Base-by-base conservation (phyloP, 2,888 invertebrate genomes). In the Azorinus chamasolen region DNA sequence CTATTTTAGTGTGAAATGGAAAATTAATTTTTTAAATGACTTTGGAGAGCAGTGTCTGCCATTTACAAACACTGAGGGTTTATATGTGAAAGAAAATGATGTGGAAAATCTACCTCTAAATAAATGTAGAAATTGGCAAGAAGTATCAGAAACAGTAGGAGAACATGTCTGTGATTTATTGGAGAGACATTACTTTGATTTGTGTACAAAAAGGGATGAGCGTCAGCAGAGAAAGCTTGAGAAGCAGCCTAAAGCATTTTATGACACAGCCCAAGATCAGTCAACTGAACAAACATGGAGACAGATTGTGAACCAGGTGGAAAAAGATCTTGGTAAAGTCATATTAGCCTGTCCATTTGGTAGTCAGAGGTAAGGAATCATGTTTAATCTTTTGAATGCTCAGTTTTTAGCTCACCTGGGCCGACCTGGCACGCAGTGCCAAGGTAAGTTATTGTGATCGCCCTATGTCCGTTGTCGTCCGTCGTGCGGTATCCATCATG, bases 271-370 rank as follows among this genome's bases (percentile, higher is more conserved):
- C 0, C 32, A 51, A 5, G 43, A 24, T 8, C 32, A 22, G 16
- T 57, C 58, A 18, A 66, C 62, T 39, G 74, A 75, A 18, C 76
- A 82, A 22, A 80, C 80, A 8, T 89, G 89, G 89, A 75, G 43
- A 20, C 68, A 65, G 6, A 74, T 89, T 37, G 75, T 88, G 1
- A 57, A 73, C 4, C 88, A 88, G 74, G 87, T 89, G n/a, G 83
- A 87, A 54, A 66, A 41, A 43, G 86, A 88, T 45, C 83, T 90
- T 41, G 90, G 91, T 6, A 81, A 70, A 72, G 86, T 91, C 37
- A 78, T 89, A 41, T 55, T 91, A 24, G 90, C 89, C 14, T 91
- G 91, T 76, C 89, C 89, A 14, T 91, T 90, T 87, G 90, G 90
- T 16, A 91, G 91, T 84, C 90, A 89, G 63, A 89, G 90, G 91